Base-by-base conservation (phyloP, 2,113 vertebrate species). In the Oreochromis tanganicae region DNA sequence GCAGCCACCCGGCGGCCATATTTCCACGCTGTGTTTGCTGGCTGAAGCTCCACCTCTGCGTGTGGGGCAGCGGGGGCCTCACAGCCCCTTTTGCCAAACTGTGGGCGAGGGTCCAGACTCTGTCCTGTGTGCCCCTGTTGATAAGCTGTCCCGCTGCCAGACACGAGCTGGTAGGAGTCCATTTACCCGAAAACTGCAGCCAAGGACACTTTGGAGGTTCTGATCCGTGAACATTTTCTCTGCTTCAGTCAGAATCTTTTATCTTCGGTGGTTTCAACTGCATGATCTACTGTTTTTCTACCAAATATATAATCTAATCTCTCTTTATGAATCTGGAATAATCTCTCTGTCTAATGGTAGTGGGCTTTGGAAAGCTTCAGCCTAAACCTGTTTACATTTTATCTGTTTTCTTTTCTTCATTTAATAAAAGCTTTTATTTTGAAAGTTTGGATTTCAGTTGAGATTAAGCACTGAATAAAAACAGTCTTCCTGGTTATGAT, bases 61-160 rank as follows among this genome's bases (percentile, higher is more conserved):
- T 90, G 59, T 17, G 90, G 56, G 80, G 66, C 80, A 54, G 85
- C 55, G 13, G 48, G 80, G 80, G 41, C 55, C 21, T 29, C 24
- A 41, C 4, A 80, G 32, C n/a, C 36, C 55, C 79, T 54, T 75
- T 12, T 87, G 93, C 86, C 93, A 94, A 79, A 86, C 81, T 27
- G 82, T 61, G 87, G 93, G 94, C 92, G 38, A 4, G 10, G 55
- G 83, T 84, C 93, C 94, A 94, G 81, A 29, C 84, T 78, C 71
- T 55, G 89, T 88, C 84, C 85, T 81, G 83, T 90, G 88, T 90
- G 92, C 48, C 89, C 83, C 84, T 80, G 85, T 32, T 88, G 94
- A 96, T 94, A 93, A 94, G 91, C 86, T 78, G 86, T 59, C 46
- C 11, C 3, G 4, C 83, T 90, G 92, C 91, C 91, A 91, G 82